Evolutionary conservation across 2,888 invertebrate genomes (phyloP).

Genomic region (Callyntrura guangdongensis): DNA sequence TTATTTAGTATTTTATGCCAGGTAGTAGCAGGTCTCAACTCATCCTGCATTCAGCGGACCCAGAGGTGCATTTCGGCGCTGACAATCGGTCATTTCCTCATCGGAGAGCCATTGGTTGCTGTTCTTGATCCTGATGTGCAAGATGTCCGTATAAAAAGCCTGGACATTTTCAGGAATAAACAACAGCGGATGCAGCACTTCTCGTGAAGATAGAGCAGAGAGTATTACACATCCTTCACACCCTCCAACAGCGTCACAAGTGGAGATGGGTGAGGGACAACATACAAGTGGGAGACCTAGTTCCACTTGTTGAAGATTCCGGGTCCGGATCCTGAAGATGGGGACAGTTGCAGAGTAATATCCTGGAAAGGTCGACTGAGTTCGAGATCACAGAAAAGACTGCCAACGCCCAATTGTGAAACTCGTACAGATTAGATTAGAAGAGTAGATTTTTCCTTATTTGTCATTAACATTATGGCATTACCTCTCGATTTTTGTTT

Average conservation of each 20-base stretch:
- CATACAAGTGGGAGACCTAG: conserved; percentile 58
- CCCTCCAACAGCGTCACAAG: conserved; percentile 70
- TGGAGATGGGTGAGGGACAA: conserved; percentile 42
- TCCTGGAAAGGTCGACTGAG: conserved; percentile 84
- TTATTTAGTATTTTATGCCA: conserved; percentile 85
- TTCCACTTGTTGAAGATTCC: conserved; percentile 67
- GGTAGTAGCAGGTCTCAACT: conserved; percentile 85
- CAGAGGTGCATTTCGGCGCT: no score
- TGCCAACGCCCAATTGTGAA: conserved; percentile 71
- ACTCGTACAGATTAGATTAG: not conserved
- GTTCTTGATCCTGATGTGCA: conserved; percentile 49
- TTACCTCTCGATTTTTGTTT: not conserved
- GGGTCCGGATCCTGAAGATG: conserved; percentile 81
- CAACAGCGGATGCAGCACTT: conserved; percentile 66
- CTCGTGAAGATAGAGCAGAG: conserved; percentile 66
- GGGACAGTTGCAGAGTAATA: conserved; percentile 84
- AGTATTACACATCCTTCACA: conserved; percentile 69
- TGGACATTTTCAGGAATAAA: conserved; percentile 56
- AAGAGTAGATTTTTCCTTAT: not conserved
- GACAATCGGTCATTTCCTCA: conserved; percentile 81
- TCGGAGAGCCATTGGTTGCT: conserved; percentile 81
- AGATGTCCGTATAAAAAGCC: not conserved
- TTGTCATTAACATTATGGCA: not conserved
- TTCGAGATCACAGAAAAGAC: conserved; percentile 84
- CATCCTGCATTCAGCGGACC: no score